Evolutionary conservation across 1,140 invertebrate genomes (phyloP).

Genomic region (Bombus fervidus): DNA sequence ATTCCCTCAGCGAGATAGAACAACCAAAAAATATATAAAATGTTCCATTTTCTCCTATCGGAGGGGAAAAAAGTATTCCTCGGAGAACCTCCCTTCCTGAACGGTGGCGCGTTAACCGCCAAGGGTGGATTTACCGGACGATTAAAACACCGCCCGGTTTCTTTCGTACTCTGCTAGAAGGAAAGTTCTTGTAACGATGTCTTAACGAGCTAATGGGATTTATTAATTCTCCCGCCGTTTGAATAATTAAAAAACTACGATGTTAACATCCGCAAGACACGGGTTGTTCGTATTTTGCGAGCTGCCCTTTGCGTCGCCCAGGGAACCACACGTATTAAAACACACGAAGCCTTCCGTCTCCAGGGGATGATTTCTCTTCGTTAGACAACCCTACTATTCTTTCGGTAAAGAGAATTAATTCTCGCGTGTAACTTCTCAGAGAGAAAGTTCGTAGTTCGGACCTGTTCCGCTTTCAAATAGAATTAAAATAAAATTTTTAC

Average conservation of each 20-base stretch:
- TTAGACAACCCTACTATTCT: not conserved
- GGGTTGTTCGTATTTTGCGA: not conserved
- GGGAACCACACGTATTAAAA: not conserved
- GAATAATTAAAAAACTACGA: slow-evolving; percentile 28
- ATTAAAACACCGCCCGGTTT: not conserved
- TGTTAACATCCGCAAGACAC: not conserved
- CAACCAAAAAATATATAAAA: not conserved
- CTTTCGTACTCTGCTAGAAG: not conserved
- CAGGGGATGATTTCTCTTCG: slow-evolving; percentile 6
- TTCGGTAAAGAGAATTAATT: slow-evolving; percentile 21
- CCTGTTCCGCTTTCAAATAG: not conserved
- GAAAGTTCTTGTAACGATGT: not conserved
- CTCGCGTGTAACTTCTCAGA: not conserved
- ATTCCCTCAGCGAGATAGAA: not conserved
- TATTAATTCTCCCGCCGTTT: slow-evolving; percentile 10
- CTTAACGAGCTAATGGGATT: slow-evolving; percentile 22
- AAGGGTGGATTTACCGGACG: not conserved
- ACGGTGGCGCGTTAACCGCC: not conserved
- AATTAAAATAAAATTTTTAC: slow-evolving; percentile 26
- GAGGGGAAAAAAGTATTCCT: not conserved
- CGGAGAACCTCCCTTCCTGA: not conserved
- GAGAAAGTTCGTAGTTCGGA: not conserved
- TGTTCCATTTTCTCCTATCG: not conserved
- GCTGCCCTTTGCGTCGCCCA: not conserved
- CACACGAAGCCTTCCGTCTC: not conserved